These are phyloP conservation scores for Brachyhypopomus occidentalis DNA, from an alignment of 2,113 vertebrate species.

Conservation along the genomic window DNA sequence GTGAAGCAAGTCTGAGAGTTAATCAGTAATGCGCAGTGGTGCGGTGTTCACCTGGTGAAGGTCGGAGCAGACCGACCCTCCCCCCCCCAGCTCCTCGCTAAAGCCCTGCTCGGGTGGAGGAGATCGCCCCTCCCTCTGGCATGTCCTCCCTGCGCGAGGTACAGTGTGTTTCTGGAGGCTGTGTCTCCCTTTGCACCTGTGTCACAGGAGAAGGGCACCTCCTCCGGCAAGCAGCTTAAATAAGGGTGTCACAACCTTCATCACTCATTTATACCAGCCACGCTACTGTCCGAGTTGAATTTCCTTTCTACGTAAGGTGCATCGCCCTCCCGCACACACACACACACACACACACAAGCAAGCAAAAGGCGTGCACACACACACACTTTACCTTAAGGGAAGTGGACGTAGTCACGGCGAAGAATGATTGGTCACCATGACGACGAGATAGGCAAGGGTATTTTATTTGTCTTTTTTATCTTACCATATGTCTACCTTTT, in stretches of 20 bases:
- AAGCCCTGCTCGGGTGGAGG: background rate
- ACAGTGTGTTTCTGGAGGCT: background rate
- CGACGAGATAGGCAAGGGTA: conserved; percentile 31
- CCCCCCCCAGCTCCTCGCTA: too few relatives aligned
- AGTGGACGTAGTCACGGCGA: background rate
- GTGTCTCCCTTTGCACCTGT: background rate
- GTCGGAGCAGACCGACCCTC: conserved; percentile 1
- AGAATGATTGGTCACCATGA: conserved; percentile 40
- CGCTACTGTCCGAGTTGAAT: conserved; percentile 9
- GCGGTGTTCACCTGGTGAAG: background rate
- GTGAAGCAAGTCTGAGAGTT: conserved; percentile 21
- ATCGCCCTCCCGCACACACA: background rate
- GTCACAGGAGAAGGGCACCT: background rate
- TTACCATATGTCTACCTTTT: background rate
- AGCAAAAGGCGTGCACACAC: background rate
- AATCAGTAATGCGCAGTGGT: conserved; percentile 38
- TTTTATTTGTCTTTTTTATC: too few relatives aligned
- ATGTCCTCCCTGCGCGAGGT: background rate
- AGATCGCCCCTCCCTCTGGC: too few relatives aligned
- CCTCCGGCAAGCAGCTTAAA: background rate
- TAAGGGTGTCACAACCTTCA: conserved; percentile 24
- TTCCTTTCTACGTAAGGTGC: conserved; percentile 10
- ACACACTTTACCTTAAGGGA: background rate
- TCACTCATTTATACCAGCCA: conserved; percentile 40
- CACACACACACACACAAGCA: conserved; percentile 10